Conservation (phyloP, 2,888 invertebrate genomes). For the Cantharis rustica region DNA sequence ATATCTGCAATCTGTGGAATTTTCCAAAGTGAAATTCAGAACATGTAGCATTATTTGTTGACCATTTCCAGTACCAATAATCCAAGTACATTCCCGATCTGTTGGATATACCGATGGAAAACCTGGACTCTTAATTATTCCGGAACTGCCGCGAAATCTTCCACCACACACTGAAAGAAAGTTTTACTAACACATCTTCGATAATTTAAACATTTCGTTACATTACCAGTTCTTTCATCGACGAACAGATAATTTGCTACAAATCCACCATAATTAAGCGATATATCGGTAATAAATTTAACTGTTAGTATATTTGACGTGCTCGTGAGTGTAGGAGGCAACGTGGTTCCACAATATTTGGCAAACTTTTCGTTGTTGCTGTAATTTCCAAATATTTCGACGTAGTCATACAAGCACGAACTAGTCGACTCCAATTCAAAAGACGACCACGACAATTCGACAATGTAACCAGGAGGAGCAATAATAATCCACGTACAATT, state of each 20-base stretch:
- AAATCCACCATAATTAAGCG: slow-evolving; percentile 69
- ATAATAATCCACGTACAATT: slow-evolving; percentile 77
- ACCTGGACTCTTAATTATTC: slow-evolving; percentile 75
- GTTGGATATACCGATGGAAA: slow-evolving; percentile 76
- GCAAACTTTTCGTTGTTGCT: slow-evolving; percentile 57
- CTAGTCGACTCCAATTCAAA: slow-evolving; percentile 67
- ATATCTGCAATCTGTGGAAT: slow-evolving; percentile 59
- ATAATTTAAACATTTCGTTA: not conserved
- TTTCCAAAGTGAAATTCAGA: slow-evolving; percentile 69
- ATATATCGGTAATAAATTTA: slow-evolving; percentile 69
- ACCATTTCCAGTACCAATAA: slow-evolving; percentile 70
- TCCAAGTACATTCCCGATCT: slow-evolving; percentile 80
- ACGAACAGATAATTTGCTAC: slow-evolving; percentile 70
- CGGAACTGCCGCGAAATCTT: slow-evolving; percentile 66
- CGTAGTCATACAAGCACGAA: slow-evolving; percentile 69
- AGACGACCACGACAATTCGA: slow-evolving; percentile 75
- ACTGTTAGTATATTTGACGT: slow-evolving; percentile 72
- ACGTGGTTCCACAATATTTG: slow-evolving; percentile 68
- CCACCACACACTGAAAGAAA: slow-evolving; percentile 72
- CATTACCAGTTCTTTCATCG: slow-evolving; percentile 60
- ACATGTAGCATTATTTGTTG: slow-evolving; percentile 76
- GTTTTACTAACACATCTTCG: too few relatives aligned
- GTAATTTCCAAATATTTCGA: slow-evolving; percentile 65
- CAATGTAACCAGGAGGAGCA: slow-evolving; percentile 68
- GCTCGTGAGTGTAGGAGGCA: slow-evolving; percentile 71